phyloP scores from a whole-genome alignment of 2,113 vertebrate species.

The Scolopax mira region DNA sequence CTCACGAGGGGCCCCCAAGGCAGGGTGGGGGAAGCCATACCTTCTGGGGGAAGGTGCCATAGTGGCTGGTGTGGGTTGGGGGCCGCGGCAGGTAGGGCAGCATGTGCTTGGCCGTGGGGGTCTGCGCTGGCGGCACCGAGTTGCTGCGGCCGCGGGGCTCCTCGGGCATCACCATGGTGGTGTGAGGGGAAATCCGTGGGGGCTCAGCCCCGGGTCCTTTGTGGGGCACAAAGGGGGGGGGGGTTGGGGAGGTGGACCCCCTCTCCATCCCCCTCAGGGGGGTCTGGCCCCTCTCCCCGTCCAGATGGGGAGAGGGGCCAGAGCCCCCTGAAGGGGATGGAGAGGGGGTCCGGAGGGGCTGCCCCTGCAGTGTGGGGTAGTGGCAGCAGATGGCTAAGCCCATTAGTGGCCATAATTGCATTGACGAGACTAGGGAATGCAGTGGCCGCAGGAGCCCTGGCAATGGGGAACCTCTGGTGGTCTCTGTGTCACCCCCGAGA shows the following conservation, averaged over 20 bases:
- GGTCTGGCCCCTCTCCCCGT: too few species aligned
- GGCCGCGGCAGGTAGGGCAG: slow-evolving; percentile 75
- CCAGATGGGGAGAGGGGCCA: too few species aligned
- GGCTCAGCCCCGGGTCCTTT: slow-evolving; percentile 27
- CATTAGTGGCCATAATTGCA: slow-evolving; percentile 20
- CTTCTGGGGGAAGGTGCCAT: slow-evolving; percentile 69
- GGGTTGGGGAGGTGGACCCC: fast-evolving
- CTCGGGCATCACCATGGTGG: slow-evolving; percentile 9
- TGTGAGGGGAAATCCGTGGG: not conserved
- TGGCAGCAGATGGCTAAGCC: slow-evolving; percentile 45
- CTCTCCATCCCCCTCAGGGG: not conserved
- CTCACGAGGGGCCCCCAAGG: not conserved
- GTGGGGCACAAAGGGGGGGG: not conserved
- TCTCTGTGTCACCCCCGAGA: fast-evolving
- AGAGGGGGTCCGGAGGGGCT: not conserved
- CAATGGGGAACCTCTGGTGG: not conserved
- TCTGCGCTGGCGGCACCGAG: slow-evolving; percentile 70
- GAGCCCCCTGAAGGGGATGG: too few species aligned
- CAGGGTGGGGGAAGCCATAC: slow-evolving; percentile 12
- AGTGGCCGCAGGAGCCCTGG: not conserved
- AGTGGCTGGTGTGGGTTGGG: slow-evolving; percentile 26
- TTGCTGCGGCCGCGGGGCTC: slow-evolving; percentile 69
- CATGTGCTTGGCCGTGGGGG: slow-evolving; percentile 75
- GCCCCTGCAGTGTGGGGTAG: too few species aligned
- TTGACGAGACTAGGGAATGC: not conserved